A percentile compares a stretch with the other conserved stretches of the same genome.
Evolutionary conservation across 2,888 invertebrate species (phyloP).

Genomic region (Pollenia griseotomentosa): DNA sequence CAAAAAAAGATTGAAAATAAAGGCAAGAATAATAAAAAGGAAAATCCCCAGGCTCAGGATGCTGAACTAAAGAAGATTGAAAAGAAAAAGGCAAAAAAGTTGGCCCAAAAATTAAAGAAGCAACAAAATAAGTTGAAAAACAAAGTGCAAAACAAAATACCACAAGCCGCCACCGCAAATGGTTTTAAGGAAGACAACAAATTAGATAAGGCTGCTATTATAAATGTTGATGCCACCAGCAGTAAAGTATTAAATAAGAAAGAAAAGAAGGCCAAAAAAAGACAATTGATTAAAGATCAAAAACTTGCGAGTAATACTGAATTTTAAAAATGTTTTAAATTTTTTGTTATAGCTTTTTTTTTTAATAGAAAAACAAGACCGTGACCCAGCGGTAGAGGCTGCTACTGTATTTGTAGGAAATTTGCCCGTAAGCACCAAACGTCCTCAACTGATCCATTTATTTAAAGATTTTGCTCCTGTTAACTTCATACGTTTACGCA

Average conservation of each 20-base stretch:
- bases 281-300: constrained; percentile 62
- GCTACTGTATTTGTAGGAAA: constrained; percentile 83
- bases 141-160: background rate
- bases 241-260: constrained; percentile 50
- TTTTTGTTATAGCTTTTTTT: background rate
- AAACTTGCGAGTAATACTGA: constrained; percentile 55
- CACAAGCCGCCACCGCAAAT: background rate
- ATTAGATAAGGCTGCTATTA: background rate
- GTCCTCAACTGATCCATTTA: constrained; percentile 79
- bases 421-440: constrained; percentile 82
- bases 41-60: background rate
- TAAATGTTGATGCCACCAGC: background rate
- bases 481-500: constrained; percentile 80
- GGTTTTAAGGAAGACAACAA: background rate
- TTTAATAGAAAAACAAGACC: constrained; percentile 32
- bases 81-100: constrained; percentile 79
- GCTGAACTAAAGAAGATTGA: constrained; percentile 76
- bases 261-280: constrained; percentile 56
- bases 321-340: background rate
- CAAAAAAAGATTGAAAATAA: background rate
- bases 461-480: constrained; percentile 79
- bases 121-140: constrained; percentile 71
- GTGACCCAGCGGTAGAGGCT: constrained; percentile 76
- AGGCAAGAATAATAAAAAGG: background rate
- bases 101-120: constrained; percentile 77